A percentile compares a stretch with the other conserved stretches of the same genome.
Conservation (phyloP, 2,797 vertebrate species). For the Acestrorhynchus altus region DNA sequence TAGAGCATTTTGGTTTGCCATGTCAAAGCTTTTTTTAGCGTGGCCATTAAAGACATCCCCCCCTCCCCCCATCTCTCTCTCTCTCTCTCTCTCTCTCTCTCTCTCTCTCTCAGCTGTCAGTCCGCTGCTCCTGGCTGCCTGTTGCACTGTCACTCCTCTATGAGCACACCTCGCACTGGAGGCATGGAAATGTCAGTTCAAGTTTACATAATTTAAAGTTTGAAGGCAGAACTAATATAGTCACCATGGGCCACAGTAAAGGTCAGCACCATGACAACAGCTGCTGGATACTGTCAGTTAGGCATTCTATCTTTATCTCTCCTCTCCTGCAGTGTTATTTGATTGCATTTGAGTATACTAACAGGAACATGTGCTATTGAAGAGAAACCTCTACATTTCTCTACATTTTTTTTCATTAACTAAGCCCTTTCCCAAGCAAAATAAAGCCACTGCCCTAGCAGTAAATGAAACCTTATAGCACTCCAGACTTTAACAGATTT, state of each 20-base stretch:
- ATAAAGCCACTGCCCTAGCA: slow-evolving; percentile 4
- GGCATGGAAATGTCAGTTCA: slow-evolving; percentile 80
- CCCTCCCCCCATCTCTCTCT: slow-evolving; percentile 53
- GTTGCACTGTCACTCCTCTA: slow-evolving; percentile 46
- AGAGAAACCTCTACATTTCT: neutral
- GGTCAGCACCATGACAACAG: slow-evolving; percentile 73
- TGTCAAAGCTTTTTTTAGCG: slow-evolving; percentile 37
- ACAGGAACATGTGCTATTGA: slow-evolving; percentile 8
- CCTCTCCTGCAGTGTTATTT: slow-evolving; percentile 18
- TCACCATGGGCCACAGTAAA: slow-evolving; percentile 76
- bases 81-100: slow-evolving; percentile 15
- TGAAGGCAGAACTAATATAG: slow-evolving; percentile 68
- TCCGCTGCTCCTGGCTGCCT: slow-evolving; percentile 52
- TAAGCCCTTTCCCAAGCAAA: slow-evolving; percentile 1
- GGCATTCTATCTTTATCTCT: slow-evolving; percentile 47
- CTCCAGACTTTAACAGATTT: slow-evolving; percentile 22
- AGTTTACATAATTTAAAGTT: slow-evolving; percentile 71
- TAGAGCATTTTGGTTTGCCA: slow-evolving; percentile 37
- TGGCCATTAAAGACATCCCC: slow-evolving; percentile 41
- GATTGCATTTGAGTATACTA: slow-evolving; percentile 2
- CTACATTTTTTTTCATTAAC: neutral
- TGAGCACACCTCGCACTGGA: slow-evolving; percentile 67
- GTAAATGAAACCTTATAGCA: slow-evolving; percentile 25
- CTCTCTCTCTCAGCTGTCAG: slow-evolving; percentile 46
- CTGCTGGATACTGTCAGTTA: slow-evolving; percentile 67